Conservation (phyloP, 2,113 vertebrate genomes). For the Cyprinodon tularosa region DNA sequence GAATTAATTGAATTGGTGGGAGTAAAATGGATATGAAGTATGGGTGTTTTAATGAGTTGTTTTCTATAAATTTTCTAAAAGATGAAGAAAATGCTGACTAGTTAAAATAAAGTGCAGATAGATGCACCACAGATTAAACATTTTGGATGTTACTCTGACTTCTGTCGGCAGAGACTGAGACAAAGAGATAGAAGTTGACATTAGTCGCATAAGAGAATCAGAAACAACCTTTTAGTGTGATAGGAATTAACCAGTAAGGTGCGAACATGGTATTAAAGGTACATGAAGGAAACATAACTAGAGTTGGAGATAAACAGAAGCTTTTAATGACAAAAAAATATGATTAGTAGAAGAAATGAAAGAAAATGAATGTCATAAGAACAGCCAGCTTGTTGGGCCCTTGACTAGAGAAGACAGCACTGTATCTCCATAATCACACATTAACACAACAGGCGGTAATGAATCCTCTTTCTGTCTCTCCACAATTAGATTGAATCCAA, state of each 20-base stretch:
- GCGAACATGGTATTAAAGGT: slow-evolving; percentile 19
- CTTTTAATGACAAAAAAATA: slow-evolving; percentile 11
- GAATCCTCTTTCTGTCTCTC: background rate
- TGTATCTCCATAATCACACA: background rate
- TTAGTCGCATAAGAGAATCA: slow-evolving; percentile 33
- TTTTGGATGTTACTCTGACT: slow-evolving; percentile 13
- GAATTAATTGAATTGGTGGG: slow-evolving; percentile 31
- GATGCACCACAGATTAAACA: background rate
- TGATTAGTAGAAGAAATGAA: slow-evolving; percentile 8
- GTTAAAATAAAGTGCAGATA: slow-evolving; percentile 9
- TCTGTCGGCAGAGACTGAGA: slow-evolving; percentile 21
- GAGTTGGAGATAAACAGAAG: slow-evolving; percentile 11
- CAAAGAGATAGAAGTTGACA: slow-evolving; percentile 19
- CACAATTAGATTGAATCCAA: background rate
- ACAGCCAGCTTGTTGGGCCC: background rate
- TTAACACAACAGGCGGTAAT: background rate
- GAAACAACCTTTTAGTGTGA: slow-evolving; percentile 17
- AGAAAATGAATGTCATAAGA: slow-evolving; percentile 10
- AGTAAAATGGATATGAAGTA: slow-evolving; percentile 29
- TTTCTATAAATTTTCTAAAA: slow-evolving; percentile 34
- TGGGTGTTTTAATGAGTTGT: slow-evolving; percentile 24
- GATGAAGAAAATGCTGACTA: slow-evolving; percentile 4
- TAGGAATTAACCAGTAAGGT: slow-evolving; percentile 35
- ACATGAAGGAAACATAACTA: slow-evolving; percentile 14
- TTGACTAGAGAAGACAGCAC: background rate